Percentiles rank a stretch among this genome's conserved stretches.
phyloP scores from a whole-genome alignment of 2,113 vertebrate species.

The Semnornis frantzii region DNA sequence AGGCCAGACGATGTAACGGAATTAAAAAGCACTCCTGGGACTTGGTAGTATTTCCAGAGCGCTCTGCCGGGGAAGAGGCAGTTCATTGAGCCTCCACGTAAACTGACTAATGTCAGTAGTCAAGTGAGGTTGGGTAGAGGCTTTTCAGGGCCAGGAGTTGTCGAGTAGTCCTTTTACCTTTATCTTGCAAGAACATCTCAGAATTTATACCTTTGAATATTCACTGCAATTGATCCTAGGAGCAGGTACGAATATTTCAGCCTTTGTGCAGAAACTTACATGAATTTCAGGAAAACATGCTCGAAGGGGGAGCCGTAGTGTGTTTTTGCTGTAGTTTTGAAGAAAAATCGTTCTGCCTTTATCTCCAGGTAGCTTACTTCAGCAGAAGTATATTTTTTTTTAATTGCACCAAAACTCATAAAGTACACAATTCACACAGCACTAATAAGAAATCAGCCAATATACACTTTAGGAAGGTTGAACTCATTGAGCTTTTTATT shows the following conservation, averaged over 20 bases:
- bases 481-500: neutral
- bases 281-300: fast-evolving
- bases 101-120: no score
- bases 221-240: neutral
- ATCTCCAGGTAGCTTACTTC: neutral
- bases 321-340: neutral
- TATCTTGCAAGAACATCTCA: neutral
- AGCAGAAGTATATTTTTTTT: neutral
- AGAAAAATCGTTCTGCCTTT: neutral
- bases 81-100: neutral
- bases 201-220: neutral
- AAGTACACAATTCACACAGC: neutral
- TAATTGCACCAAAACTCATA: neutral
- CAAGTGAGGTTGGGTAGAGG: neutral
- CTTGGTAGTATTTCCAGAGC: neutral
- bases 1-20: no score
- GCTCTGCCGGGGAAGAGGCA: neutral
- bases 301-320: neutral
- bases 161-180: neutral
- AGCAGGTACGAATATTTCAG: neutral
- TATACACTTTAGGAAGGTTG: neutral
- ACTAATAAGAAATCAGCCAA: neutral
- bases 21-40: neutral
- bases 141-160: neutral
- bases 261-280: neutral